Evolutionary conservation across 2,113 vertebrate species (phyloP), one percentile per base, ranked within the genome.

Genomic region (Verasper variegatus): DNA sequence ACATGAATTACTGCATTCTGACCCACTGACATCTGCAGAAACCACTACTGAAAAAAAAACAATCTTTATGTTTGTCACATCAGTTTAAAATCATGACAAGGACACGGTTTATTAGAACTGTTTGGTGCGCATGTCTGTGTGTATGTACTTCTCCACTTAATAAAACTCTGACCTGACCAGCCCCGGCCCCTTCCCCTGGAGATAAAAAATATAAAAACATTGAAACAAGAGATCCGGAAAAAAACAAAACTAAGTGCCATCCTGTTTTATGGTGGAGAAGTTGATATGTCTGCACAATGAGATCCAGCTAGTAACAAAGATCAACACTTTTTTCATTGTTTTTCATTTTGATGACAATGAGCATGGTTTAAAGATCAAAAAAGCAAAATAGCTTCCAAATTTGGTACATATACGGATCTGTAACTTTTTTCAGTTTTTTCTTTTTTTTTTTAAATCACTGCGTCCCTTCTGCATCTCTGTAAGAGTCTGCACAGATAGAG

Each of bases 201-300:
- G 82, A 86, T 87, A 81, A 73, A 87, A 92, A 91, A 95, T 91
- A 91, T 90, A 91, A 88, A 90, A 88, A 91, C 84, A 87, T 82
- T 86, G 77, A 90, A 91, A 93, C 87, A 92, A 95, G 94, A 93
- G 91, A 93, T 95, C 86, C 24, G 76, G 31, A 91, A 42, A 62
- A 76, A 76, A 94, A 95, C 95, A 85, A 31, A 73, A 78, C 92
- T 93, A 94, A 94, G 91, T 92, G 94, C 93, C 92, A 93, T 95
- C 92, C 92, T 95, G 94, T 94, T 91, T 91, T 92, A 90, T 88
- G 89, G 91, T 95, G 95, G 86, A 93, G 84, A 92, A 93, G 94
- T 95, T 92, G 93, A 86, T 95, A 96, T 95, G 94, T 97, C 94
- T 96, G 94, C 95, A 96, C 95, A 95, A 94, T 94, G 94, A 95